Conservation (phyloP, 2,113 vertebrate species). For the Columba janthina region DNA sequence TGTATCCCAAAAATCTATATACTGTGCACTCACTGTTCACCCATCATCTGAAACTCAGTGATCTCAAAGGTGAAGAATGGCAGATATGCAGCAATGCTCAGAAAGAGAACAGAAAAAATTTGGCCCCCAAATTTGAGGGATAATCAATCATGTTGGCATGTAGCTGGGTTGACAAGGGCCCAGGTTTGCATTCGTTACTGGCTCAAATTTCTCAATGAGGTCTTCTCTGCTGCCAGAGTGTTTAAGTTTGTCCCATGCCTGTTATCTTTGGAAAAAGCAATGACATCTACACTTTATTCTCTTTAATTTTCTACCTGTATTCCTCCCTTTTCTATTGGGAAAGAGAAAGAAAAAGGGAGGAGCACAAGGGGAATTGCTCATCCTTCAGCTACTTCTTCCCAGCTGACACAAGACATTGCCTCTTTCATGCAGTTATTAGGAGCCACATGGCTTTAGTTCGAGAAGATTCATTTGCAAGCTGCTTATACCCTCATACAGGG, state of each 20-base stretch:
- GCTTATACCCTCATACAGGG: not conserved
- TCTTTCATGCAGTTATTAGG: not conserved
- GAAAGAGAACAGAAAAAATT: not conserved
- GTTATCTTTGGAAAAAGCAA: not conserved
- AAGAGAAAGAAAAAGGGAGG: not conserved
- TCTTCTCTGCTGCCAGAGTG: not conserved
- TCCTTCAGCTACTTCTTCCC: not conserved
- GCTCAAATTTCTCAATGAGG: not conserved
- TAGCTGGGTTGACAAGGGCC: not conserved
- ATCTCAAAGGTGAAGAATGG: not conserved
- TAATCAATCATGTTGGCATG: not conserved
- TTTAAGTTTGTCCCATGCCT: not conserved
- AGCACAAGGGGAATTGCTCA: not conserved
- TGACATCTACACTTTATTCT: not conserved
- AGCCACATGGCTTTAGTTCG: not conserved
- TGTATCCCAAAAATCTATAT: not conserved
- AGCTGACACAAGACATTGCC: not conserved
- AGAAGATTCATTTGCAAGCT: not conserved
- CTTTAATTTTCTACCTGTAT: not conserved
- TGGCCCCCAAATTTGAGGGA: not conserved
- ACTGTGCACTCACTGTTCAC: not conserved
- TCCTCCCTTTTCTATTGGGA: not conserved
- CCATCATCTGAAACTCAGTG: not conserved
- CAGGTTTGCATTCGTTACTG: not conserved
- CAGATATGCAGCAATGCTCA: not conserved